phyloP scores from a whole-genome alignment of 2,888 invertebrate genomes.

The Alsophila aescularia region DNA sequence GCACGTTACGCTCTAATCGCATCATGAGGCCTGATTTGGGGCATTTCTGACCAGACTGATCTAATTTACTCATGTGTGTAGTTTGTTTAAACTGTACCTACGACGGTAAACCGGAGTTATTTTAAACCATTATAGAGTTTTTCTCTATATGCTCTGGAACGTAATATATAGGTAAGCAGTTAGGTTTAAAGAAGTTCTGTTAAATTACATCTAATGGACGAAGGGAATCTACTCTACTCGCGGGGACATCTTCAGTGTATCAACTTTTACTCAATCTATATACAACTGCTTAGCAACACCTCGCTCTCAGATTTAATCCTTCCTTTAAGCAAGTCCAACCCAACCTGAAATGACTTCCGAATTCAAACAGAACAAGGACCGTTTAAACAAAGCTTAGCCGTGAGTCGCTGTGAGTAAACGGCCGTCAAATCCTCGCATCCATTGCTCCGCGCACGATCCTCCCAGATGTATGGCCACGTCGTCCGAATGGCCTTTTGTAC shows the following conservation, averaged over 20 bases:
- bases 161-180: too few relatives aligned
- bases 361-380: constrained; percentile 52
- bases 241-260: background rate
- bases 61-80: constrained; percentile 3
- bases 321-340: constrained; percentile 20
- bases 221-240: too few relatives aligned
- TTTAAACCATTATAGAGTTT: too few relatives aligned
- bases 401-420: constrained; percentile 64
- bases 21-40: constrained; percentile 35
- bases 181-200: too few relatives aligned
- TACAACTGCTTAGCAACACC: background rate
- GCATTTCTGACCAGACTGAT: constrained; percentile 12
- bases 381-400: constrained; percentile 66
- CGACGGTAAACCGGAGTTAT: too few relatives aligned
- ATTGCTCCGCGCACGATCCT: constrained; percentile 73
- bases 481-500: constrained; percentile 43
- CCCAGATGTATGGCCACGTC: constrained; percentile 70
- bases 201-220: too few relatives aligned
- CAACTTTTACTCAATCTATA: background rate
- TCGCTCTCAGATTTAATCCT: constrained; percentile 7
- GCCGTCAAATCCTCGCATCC: constrained; percentile 73
- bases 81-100: background rate
- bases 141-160: too few relatives aligned
- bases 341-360: constrained; percentile 29
- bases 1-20: constrained; percentile 49